phyloP scores from a whole-genome alignment of 2,113 vertebrate species.

The Oreotrochilus melanogaster region DNA sequence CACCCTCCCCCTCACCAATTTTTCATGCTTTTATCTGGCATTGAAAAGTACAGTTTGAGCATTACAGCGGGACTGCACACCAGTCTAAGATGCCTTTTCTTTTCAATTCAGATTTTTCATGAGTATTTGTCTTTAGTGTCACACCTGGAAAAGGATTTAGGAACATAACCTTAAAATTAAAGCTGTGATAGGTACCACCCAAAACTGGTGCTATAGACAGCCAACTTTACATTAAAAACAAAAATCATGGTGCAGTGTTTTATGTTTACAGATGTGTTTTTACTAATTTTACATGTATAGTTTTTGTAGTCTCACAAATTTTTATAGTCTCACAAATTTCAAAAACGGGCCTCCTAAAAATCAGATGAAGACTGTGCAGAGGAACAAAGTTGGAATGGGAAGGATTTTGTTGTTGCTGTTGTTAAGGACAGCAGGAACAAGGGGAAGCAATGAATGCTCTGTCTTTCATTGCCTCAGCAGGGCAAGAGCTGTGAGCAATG shows the following conservation, averaged over 20 bases:
- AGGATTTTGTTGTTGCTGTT: background rate
- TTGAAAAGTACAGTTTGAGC: background rate
- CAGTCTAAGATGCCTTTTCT: background rate
- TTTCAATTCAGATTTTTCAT: background rate
- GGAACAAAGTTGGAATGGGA: background rate
- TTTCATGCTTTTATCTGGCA: conserved; percentile 14
- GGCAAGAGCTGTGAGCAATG: background rate
- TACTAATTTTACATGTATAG: background rate
- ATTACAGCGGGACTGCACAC: background rate
- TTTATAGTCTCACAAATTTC: background rate
- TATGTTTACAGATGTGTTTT: background rate
- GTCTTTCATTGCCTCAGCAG: background rate
- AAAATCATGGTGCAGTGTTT: background rate
- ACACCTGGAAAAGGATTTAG: background rate
- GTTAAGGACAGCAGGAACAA: background rate
- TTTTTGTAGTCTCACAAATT: background rate
- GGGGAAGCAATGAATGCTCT: background rate
- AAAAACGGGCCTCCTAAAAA: background rate
- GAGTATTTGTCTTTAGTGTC: background rate
- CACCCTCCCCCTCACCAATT: background rate
- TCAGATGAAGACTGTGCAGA: background rate
- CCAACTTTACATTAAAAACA: background rate
- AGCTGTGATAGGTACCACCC: background rate
- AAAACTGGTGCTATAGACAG: background rate
- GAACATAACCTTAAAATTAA: background rate